Percentiles rank a stretch among this genome's conserved stretches.
phyloP scores from a whole-genome alignment of 2,888 invertebrate genomes.

The Melanostoma mellinum region DNA sequence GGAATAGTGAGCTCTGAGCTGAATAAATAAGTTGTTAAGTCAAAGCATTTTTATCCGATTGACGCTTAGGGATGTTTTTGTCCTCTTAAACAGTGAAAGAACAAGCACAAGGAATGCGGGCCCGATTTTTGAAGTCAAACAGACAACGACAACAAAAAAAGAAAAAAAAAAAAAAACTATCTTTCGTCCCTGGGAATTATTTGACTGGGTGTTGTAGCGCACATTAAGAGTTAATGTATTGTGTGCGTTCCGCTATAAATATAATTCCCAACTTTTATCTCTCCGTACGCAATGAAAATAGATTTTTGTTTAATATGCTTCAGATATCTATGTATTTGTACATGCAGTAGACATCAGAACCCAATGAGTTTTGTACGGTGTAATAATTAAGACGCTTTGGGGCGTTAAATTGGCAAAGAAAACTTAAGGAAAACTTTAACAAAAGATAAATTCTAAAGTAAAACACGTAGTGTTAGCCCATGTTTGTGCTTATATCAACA shows the following conservation, averaged over 20 bases:
- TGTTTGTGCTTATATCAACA: no score
- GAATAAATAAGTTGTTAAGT: slow-evolving; percentile 44
- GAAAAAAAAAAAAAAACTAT: background rate
- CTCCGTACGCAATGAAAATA: slow-evolving; percentile 47
- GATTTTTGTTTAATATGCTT: slow-evolving; percentile 48
- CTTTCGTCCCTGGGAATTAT: slow-evolving; percentile 52
- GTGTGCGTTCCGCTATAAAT: slow-evolving; percentile 49
- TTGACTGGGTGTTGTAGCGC: slow-evolving; percentile 42
- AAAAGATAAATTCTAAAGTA: no score
- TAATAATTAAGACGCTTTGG: background rate
- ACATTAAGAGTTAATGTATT: slow-evolving; percentile 45
- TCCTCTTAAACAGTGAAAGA: slow-evolving; percentile 16
- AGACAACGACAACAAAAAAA: slow-evolving; percentile 15
- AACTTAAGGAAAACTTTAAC: background rate
- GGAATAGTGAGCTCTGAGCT: slow-evolving; percentile 35
- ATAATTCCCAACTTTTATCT: slow-evolving; percentile 46
- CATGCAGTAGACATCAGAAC: slow-evolving; percentile 11
- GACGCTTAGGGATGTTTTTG: slow-evolving; percentile 46
- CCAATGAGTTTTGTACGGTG: background rate
- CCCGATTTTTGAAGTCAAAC: slow-evolving; percentile 8
- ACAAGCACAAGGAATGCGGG: slow-evolving; percentile 46
- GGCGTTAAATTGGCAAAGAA: background rate
- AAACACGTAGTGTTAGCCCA: no score
- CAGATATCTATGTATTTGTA: background rate
- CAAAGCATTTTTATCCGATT: background rate